phyloP scores from a whole-genome alignment of 2,113 vertebrate genomes.

The Reinhardtius hippoglossoides region DNA sequence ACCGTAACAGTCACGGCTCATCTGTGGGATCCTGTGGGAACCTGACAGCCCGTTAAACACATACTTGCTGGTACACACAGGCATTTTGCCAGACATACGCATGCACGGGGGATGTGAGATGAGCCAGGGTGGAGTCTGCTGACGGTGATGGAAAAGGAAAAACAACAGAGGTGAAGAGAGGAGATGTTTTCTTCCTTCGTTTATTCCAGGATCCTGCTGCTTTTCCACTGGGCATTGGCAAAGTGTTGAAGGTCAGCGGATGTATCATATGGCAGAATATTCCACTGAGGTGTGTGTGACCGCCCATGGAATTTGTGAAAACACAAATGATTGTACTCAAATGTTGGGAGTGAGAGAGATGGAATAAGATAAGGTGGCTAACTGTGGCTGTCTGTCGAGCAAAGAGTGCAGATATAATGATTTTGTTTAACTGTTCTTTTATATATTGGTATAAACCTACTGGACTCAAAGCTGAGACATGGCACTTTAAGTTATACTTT shows the following conservation, averaged over 20 bases:
- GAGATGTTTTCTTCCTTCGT: background rate
- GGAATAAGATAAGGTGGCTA: too few species aligned
- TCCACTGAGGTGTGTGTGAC: conserved; percentile 22
- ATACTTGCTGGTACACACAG: background rate
- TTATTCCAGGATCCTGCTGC: conserved; percentile 8
- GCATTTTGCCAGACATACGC: background rate
- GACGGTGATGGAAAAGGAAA: conserved; percentile 39
- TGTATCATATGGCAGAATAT: conserved; percentile 5
- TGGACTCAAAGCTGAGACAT: too few species aligned
- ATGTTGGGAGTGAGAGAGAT: background rate
- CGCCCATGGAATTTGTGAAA: background rate
- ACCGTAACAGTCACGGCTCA: background rate
- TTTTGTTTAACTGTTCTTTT: too few species aligned
- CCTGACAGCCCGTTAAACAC: background rate
- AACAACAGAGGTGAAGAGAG: conserved; percentile 10
- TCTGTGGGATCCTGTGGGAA: background rate
- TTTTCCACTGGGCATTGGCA: conserved; percentile 8
- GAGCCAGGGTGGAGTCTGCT: conserved; percentile 10
- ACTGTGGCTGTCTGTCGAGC: too few species aligned
- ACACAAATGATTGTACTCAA: background rate
- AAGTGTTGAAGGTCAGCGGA: conserved; percentile 8
- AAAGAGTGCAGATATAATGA: too few species aligned
- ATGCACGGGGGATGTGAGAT: background rate
- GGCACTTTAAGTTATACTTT: too few species aligned
- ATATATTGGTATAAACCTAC: too few species aligned